phyloP scores from a whole-genome alignment of 1,140 invertebrate genomes.

The Drosophila novamexicana region DNA sequence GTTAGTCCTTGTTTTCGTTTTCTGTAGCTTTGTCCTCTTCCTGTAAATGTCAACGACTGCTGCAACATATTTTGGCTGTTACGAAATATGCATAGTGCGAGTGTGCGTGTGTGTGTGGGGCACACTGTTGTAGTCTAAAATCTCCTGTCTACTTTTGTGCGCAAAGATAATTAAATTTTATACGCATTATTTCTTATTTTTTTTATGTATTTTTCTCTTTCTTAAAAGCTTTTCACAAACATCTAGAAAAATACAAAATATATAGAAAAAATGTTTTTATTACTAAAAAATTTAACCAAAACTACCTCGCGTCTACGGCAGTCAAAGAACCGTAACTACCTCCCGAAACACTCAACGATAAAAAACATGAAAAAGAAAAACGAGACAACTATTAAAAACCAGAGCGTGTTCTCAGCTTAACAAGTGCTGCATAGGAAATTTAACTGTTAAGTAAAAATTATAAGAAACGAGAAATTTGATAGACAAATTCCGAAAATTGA shows the following conservation, averaged over 20 bases:
- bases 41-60: slow-evolving; percentile 61
- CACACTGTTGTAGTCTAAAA: slow-evolving; percentile 5
- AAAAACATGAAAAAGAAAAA: not conserved
- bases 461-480: not conserved
- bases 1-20: slow-evolving; percentile 17
- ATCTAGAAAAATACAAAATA: slow-evolving; percentile 31
- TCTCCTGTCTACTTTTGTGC: slow-evolving; percentile 46
- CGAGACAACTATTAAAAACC: not conserved
- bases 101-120: slow-evolving; percentile 9
- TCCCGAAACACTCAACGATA: slow-evolving; percentile 38
- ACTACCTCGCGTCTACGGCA: slow-evolving; percentile 60
- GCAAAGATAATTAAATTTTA: slow-evolving; percentile 45
- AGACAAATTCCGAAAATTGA: slow-evolving; percentile 51
- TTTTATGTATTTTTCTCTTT: slow-evolving; percentile 20
- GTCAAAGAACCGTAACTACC: slow-evolving; percentile 66
- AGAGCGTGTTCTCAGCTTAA: slow-evolving; percentile 26
- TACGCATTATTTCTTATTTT: slow-evolving; percentile 42
- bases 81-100: slow-evolving; percentile 56
- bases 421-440: slow-evolving; percentile 39
- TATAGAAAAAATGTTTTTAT: slow-evolving; percentile 43
- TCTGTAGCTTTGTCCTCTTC: slow-evolving; percentile 33
- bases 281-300: slow-evolving; percentile 49
- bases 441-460: not conserved
- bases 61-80: slow-evolving; percentile 36
- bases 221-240: slow-evolving; percentile 4